A percentile compares a stretch with the other conserved stretches of the same genome.
phyloP scores from a whole-genome alignment of 2,888 invertebrate genomes.

The Venusia cambrica region DNA sequence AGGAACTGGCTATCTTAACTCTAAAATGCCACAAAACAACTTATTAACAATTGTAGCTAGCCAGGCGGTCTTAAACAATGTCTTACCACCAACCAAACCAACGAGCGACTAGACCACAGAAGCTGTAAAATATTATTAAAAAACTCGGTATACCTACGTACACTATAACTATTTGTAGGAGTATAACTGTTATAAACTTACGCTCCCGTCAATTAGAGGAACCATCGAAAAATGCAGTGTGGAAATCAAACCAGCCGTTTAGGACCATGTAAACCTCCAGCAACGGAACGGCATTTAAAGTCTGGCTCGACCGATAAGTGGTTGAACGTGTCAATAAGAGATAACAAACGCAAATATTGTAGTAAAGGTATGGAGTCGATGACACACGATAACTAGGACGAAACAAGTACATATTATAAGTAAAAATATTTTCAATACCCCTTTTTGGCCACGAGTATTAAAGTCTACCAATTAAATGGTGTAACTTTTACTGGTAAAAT shows the following conservation, averaged over 20 bases:
- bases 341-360: constrained; percentile 67
- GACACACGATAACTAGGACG: constrained; percentile 53
- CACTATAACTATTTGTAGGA: constrained; percentile 1
- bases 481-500: too few relatives aligned
- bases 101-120: too few relatives aligned
- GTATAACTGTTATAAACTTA: constrained; percentile 11
- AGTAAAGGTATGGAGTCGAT: constrained; percentile 57
- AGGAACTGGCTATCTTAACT: too few relatives aligned
- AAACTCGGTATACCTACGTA: too few relatives aligned
- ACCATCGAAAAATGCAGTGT: constrained; percentile 16
- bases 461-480: too few relatives aligned
- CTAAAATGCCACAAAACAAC: too few relatives aligned
- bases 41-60: too few relatives aligned
- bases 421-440: too few relatives aligned
- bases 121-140: too few relatives aligned
- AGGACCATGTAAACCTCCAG: constrained; percentile 19
- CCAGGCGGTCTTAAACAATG: too few relatives aligned
- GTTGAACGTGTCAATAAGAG: constrained; percentile 70
- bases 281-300: constrained; percentile 40
- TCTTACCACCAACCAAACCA: too few relatives aligned
- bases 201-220: constrained; percentile 19
- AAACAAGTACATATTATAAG: constrained; percentile 23
- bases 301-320: constrained; percentile 67
- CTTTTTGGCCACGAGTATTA: too few relatives aligned
- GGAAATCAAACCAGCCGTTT: constrained; percentile 15